Percentiles rank a stretch among this genome's conserved stretches.
phyloP scores from a whole-genome alignment of 2,888 invertebrate genomes.

The Aphrophora alni region DNA sequence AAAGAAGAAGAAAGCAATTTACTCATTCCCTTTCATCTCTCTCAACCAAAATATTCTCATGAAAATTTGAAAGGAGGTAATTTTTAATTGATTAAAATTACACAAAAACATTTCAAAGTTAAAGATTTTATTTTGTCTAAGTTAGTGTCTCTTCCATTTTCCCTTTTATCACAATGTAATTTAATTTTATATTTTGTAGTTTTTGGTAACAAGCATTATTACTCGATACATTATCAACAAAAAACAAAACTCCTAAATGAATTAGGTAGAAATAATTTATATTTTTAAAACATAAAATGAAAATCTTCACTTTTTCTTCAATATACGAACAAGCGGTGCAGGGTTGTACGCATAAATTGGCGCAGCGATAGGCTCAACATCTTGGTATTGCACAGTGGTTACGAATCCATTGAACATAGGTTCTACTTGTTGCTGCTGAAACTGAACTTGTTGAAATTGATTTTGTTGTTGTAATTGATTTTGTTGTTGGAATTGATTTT shows the following conservation, averaged over 20 bases:
- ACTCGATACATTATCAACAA: neutral
- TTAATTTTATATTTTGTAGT: too few relatives aligned
- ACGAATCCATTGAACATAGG: constrained; percentile 40
- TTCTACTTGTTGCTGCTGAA: constrained; percentile 27
- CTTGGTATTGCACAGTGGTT: constrained; percentile 49
- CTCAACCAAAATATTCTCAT: too few relatives aligned
- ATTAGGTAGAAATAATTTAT: neutral
- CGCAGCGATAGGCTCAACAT: constrained; percentile 50
- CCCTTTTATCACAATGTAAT: too few relatives aligned
- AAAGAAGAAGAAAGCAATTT: too few relatives aligned
- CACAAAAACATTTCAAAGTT: too few relatives aligned
- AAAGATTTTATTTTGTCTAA: too few relatives aligned
- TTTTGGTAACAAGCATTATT: neutral
- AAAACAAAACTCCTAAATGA: neutral
- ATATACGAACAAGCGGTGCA: constrained; percentile 45
- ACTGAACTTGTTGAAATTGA: constrained; percentile 23
- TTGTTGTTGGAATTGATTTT: constrained; percentile 25
- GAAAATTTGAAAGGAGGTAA: too few relatives aligned
- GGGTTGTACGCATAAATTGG: constrained; percentile 50
- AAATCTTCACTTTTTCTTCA: constrained; percentile 13
- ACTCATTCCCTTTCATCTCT: too few relatives aligned
- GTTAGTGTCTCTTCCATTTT: too few relatives aligned
- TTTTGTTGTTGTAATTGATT: constrained; percentile 7
- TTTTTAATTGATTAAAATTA: too few relatives aligned
- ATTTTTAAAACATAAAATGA: neutral